A percentile compares a stretch with the other conserved stretches of the same genome.
Evolutionary conservation across 2,113 vertebrate species (phyloP).

Genomic region (Oenanthe oenanthe): DNA sequence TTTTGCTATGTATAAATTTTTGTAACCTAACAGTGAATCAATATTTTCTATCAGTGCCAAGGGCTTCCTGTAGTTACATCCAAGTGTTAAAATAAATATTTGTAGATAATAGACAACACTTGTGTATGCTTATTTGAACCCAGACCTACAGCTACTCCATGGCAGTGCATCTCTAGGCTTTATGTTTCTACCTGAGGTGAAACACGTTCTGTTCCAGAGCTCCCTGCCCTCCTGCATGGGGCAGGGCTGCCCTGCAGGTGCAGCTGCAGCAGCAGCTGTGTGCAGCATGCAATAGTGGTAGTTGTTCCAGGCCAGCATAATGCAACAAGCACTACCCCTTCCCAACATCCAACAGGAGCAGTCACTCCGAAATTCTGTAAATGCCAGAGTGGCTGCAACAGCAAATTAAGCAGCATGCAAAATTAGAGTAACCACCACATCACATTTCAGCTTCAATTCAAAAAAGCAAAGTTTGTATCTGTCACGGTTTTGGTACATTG

Average conservation of each 20-base stretch:
- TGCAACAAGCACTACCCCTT: background rate
- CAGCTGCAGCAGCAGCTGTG: background rate
- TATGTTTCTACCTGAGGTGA: background rate
- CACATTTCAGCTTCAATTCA: background rate
- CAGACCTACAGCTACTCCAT: conserved; percentile 50
- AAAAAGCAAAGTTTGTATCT: background rate
- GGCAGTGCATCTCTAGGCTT: background rate
- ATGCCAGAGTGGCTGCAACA: background rate
- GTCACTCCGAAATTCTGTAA: background rate
- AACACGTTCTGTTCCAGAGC: background rate
- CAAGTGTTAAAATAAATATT: conserved; percentile 87
- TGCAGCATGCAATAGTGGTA: background rate
- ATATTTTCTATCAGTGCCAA: conserved; percentile 93
- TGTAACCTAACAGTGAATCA: conserved; percentile 93
- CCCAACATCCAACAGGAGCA: background rate
- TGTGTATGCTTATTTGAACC: conserved; percentile 80
- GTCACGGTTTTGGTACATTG: accelerated
- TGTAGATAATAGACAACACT: conserved; percentile 82
- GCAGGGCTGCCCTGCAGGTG: background rate
- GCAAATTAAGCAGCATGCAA: background rate
- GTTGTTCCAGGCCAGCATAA: conserved; percentile 15
- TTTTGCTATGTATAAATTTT: conserved; percentile 99
- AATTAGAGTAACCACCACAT: background rate
- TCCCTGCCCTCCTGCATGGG: background rate
- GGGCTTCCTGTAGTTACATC: conserved; percentile 88